Evolutionary conservation across 2,113 vertebrate genomes (phyloP).

Genomic region (Seriola aureovittata): DNA sequence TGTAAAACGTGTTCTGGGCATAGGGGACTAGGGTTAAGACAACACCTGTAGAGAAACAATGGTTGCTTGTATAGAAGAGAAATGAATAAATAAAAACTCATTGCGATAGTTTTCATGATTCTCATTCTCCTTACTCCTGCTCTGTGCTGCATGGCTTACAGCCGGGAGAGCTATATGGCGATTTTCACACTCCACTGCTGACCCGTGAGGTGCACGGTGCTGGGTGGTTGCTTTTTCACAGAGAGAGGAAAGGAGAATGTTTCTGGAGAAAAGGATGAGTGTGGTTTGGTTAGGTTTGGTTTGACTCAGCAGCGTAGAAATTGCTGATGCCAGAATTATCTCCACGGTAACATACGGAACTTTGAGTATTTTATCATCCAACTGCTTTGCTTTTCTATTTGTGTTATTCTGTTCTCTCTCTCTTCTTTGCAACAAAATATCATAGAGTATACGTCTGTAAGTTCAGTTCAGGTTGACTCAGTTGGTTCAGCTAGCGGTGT

Average conservation of each 20-base stretch:
- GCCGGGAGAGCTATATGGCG: constrained; percentile 23
- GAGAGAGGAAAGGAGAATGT: not conserved
- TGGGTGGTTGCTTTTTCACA: constrained; percentile 58
- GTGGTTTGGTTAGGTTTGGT: constrained; percentile 18
- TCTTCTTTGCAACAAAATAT: not conserved
- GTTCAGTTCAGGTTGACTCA: constrained; percentile 18
- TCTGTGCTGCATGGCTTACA: constrained; percentile 15
- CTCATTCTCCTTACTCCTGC: constrained; percentile 13
- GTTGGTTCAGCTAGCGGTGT: constrained; percentile 17
- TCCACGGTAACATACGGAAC: not conserved
- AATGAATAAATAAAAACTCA: constrained; percentile 2
- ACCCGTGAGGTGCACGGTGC: constrained; percentile 29
- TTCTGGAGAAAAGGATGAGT: constrained; percentile 8
- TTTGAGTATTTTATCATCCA: not conserved
- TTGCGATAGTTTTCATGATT: constrained; percentile 23
- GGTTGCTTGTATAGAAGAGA: constrained; percentile 27
- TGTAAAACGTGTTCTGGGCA: constrained; percentile 50
- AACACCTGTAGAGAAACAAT: constrained; percentile 72
- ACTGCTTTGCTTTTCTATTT: not conserved
- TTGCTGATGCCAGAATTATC: not conserved
- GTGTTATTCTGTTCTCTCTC: not conserved
- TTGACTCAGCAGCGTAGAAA: constrained; percentile 11
- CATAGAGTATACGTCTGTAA: not conserved
- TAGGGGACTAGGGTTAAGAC: constrained; percentile 51
- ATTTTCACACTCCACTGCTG: constrained; percentile 53